Base-by-base conservation (phyloP, 2,113 vertebrate species). In the Festucalex cinctus region DNA sequence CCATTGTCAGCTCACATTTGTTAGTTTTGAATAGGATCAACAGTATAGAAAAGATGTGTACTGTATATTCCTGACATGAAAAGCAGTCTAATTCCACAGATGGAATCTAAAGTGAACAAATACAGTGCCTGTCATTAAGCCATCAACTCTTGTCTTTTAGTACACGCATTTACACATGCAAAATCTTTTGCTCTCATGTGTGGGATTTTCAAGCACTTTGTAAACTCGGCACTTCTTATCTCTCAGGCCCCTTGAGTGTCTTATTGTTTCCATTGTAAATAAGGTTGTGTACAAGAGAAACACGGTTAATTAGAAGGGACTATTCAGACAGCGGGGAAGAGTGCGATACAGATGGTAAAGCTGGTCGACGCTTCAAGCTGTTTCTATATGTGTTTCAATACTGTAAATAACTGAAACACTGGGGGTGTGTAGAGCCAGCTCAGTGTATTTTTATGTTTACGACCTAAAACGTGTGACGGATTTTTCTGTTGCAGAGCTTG, bases 401-500 rank as follows among this genome's bases (percentile, higher is more conserved):
- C 68, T 6, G 60, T 84, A 69, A 86, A 86, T 83, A 77, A 82
- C 88, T 87, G n/a, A 78, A 60, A 66, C 57, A 48, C 13, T 3
- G 39, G 6, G n/a, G 48, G n/a, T n/a, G 41, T 24, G 73, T 43
- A 49, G 73, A 79, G 74, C 46, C 24, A 16, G 17, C 20, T 69
- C 37, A 32, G 44, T 61, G 28, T 58, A 20, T 69, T 35, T 73
- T 22, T 39, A 48, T 49, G 73, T 59, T 63, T 54, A 60, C 16
- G 49, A 24, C 51, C 32, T n/a, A 54, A 58, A 56, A 48, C 22
- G 24, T 62, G n/a, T 20, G 28, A 28, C n/a, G 32, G 10, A 13
- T 32, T 61, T 54, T 43, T 64, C 22, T 32, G 22, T 69, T 75
- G 68, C 82, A 99, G 97, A 98, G 93, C 57, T 84, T 98, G 65